Conservation (phyloP, 2,113 vertebrate genomes). For the Pterophyllum scalare region DNA sequence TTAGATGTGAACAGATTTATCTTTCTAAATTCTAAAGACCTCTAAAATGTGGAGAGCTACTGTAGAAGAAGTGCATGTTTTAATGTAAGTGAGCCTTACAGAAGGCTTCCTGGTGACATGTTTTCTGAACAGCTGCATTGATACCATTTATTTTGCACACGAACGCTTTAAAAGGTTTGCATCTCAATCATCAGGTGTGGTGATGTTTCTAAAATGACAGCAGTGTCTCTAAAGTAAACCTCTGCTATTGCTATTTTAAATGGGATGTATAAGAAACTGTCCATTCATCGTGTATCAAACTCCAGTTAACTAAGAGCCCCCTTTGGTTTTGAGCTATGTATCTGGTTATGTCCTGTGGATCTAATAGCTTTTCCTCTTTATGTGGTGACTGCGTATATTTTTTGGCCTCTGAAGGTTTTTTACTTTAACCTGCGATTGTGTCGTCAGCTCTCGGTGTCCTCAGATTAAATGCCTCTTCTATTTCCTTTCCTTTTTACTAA, state of each 20-base stretch:
- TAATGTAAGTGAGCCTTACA: conserved; percentile 18
- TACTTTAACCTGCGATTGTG: conserved; percentile 39
- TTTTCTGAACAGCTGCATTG: conserved; percentile 1
- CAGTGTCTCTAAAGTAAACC: not conserved
- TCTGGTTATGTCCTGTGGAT: conserved; percentile 56
- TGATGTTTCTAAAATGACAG: not conserved
- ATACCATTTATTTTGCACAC: conserved; percentile 1
- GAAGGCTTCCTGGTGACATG: not conserved
- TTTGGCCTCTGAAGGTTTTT: conserved; percentile 25
- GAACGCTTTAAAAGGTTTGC: not conserved
- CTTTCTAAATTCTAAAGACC: conserved; percentile 24
- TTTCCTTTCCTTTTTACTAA: conserved; percentile 58
- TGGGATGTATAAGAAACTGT: conserved; percentile 22
- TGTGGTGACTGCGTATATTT: conserved; percentile 47
- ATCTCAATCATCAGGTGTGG: conserved; percentile 22
- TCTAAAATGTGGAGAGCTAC: conserved; percentile 51
- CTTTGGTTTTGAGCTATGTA: conserved; percentile 29
- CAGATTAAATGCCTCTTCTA: conserved; percentile 39
- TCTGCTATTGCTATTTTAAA: conserved; percentile 13
- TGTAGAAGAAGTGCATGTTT: conserved; percentile 45
- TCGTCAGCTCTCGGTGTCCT: conserved; percentile 50
- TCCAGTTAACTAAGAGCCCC: not conserved
- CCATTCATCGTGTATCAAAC: not conserved
- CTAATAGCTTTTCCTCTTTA: conserved; percentile 35
- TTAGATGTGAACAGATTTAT: conserved; percentile 26